phyloP scores from a whole-genome alignment of 2,113 vertebrate genomes.

The Merops nubicus region DNA sequence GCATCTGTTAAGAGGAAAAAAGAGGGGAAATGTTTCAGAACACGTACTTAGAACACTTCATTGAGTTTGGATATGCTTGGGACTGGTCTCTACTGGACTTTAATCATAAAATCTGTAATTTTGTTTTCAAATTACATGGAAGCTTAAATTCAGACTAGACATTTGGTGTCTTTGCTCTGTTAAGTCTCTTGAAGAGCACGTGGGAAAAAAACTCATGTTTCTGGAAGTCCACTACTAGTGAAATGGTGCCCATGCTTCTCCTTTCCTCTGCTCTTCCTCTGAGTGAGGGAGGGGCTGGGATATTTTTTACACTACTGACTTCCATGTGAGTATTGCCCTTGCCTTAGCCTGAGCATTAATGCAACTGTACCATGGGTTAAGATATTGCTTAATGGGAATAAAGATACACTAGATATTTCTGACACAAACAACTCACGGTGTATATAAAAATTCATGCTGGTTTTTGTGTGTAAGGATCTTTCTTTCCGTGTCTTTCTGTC shows the following conservation, averaged over 20 bases:
- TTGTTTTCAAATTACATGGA: background rate
- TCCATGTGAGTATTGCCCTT: background rate
- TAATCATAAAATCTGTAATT: background rate
- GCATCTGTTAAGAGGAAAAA: background rate
- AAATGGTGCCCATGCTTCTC: background rate
- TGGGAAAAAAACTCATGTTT: fast-evolving
- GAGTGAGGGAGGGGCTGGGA: background rate
- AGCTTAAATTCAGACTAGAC: background rate
- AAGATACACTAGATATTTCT: background rate
- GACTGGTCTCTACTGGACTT: background rate
- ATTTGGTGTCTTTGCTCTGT: background rate
- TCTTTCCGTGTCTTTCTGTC: background rate
- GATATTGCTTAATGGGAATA: background rate
- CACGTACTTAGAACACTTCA: background rate
- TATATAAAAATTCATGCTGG: background rate
- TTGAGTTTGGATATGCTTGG: background rate
- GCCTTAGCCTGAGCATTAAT: background rate
- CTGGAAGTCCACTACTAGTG: background rate
- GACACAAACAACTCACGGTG: background rate
- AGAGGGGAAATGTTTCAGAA: background rate
- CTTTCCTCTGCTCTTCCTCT: background rate
- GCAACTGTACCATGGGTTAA: background rate
- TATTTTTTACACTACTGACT: background rate
- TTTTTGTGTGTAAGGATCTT: background rate
- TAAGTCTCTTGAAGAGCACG: background rate